Percentiles rank a stretch among this genome's conserved stretches.
phyloP scores from a whole-genome alignment of 2,113 vertebrate genomes.

The Entosphenus tridentatus region DNA sequence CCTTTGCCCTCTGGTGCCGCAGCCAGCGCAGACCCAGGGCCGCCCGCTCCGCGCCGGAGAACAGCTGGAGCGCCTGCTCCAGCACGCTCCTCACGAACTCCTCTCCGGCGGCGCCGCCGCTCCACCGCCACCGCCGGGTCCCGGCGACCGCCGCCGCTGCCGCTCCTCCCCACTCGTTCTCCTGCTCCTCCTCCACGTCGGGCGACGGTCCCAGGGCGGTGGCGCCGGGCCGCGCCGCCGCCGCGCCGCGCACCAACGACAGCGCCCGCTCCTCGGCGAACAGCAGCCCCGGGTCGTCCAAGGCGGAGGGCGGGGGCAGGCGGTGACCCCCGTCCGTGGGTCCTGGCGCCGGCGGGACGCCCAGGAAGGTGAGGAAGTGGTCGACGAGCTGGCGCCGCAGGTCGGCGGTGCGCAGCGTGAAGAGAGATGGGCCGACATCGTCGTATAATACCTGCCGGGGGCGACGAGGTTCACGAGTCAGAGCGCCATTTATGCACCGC shows the following conservation, averaged over 20 bases:
- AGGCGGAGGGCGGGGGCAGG: not conserved
- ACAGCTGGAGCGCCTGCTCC: conserved; percentile 27
- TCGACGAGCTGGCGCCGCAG: conserved; percentile 33
- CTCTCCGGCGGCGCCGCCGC: conserved; percentile 20
- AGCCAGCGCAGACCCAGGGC: conserved; percentile 40
- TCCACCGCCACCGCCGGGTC: too few species aligned
- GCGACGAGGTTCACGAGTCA: too few species aligned
- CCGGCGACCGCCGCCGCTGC: too few species aligned
- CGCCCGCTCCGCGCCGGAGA: conserved; percentile 29
- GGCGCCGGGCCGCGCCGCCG: too few species aligned
- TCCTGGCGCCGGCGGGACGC: conserved; percentile 26
- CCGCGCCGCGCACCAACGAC: too few species aligned
- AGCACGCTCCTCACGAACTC: conserved; percentile 49
- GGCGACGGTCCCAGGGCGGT: too few species aligned
- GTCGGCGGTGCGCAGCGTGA: conserved; percentile 29
- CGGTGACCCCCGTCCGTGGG: too few species aligned
- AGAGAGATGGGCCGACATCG: conserved; percentile 58
- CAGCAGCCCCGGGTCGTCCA: not conserved
- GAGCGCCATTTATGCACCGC: too few species aligned
- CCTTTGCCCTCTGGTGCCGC: conserved; percentile 72
- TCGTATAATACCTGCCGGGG: conserved; percentile 59
- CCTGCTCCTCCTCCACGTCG: too few species aligned
- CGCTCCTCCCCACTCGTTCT: too few species aligned
- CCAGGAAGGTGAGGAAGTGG: conserved; percentile 58
- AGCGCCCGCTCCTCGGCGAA: too few species aligned